Base-by-base conservation (phyloP, 2,113 vertebrate genomes). In the Heptranchias perlo region DNA sequence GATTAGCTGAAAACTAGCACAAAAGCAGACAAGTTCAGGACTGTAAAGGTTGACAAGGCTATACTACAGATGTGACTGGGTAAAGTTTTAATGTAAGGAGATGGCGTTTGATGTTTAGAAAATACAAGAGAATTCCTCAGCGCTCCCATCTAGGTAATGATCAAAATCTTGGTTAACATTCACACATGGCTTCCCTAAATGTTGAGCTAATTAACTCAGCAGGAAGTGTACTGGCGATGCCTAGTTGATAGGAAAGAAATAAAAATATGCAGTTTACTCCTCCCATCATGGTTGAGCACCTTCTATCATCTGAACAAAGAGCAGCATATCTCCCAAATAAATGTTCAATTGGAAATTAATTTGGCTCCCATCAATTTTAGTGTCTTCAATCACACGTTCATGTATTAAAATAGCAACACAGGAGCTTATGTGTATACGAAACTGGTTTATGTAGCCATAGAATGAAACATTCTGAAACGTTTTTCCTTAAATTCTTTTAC, bases 71-170 rank as follows among this genome's bases (percentile, higher is more conserved):
- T 58, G 35, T 18, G 58, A 61, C 54, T 7, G n/a, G 6, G 28
- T 52, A 87, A 58, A 35, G n/a, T 82, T 82, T 16, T 39, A 3
- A 39, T 82, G 39, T 44, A 44, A 21, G 16, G 78, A 87, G 47
- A 87, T 91, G 31, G 31, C 35, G 52, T 96, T 95, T 73, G 91
- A 96, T 95, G 93, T 62, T 62, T n/a, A 91, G 92, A 96, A 96
- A 94, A 95, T 39, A 96, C 5, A 39, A 93, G 58, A 21, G 58
- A 62, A 64, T 93, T 62, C 11, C 14, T 92, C 54, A 58, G 1
- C n/a, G 87, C 13, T 47, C 78, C 78, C 78, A 21, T 82, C 39
- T 61, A 61, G 49, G 61, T 61, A 91, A 96, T 54, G 13, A 91
- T 58, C 25, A 13, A 87, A 52, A 16, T 3, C 3, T 13, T 0